Percentiles rank a stretch among this genome's conserved stretches.
These are phyloP conservation scores for Leptopilina myrica DNA, from an alignment of 2,888 invertebrate species.

Conservation along the genomic window DNA sequence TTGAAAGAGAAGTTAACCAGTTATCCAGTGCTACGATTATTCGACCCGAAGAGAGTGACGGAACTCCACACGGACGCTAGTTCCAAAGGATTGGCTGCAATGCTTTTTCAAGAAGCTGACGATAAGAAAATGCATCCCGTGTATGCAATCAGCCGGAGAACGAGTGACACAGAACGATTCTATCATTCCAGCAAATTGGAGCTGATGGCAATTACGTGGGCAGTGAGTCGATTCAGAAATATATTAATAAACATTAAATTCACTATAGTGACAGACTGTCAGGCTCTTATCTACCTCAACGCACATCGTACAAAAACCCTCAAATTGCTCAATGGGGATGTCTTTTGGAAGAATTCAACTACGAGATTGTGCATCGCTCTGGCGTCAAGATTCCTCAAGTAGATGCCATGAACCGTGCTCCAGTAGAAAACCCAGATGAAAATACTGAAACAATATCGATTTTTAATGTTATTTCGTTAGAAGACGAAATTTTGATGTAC, in stretches of 20 bases:
- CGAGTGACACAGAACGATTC: constrained; percentile 52
- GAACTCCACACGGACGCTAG: constrained; percentile 38
- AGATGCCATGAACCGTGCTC: constrained; percentile 45
- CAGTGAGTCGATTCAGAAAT: background rate
- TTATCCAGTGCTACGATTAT: constrained; percentile 21
- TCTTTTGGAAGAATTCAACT: constrained; percentile 31
- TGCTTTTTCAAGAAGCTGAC: constrained; percentile 51
- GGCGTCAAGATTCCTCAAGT: constrained; percentile 41
- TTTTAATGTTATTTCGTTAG: background rate
- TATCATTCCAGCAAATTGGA: constrained; percentile 56
- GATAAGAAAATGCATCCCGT: constrained; percentile 51
- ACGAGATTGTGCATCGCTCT: constrained; percentile 36
- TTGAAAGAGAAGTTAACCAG: constrained; percentile 18
- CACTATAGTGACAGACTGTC: background rate
- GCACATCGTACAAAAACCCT: constrained; percentile 40
- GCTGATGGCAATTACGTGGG: background rate
- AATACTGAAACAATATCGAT: background rate
- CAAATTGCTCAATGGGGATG: constrained; percentile 44
- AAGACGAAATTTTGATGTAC: background rate
- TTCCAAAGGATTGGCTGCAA: background rate
- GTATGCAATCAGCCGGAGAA: constrained; percentile 56
- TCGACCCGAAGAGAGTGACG: constrained; percentile 19
- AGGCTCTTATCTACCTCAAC: constrained; percentile 37
- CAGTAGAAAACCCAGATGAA: background rate
- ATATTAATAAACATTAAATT: background rate